Conservation (phyloP, 2,888 invertebrate genomes). For the Onthophagus sagittarius region DNA sequence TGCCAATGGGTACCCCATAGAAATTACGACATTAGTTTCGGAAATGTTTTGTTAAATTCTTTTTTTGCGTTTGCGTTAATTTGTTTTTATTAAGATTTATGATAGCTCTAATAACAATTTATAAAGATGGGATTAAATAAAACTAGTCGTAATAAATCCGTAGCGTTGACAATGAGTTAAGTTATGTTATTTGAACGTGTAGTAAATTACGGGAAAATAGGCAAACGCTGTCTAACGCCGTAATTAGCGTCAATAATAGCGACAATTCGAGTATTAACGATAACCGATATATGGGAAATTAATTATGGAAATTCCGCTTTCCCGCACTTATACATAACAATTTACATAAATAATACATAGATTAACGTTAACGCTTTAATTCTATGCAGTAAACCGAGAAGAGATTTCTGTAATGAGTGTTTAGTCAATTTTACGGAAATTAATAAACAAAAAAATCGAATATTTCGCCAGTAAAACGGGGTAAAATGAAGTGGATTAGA, state of each 20-base stretch:
- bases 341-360: neutral
- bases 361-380: neutral
- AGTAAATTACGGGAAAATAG: neutral
- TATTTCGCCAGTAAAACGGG: neutral
- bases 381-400: neutral
- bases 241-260: neutral
- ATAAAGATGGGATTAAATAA: neutral
- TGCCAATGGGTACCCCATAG: constrained; percentile 26
- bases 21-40: neutral
- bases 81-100: neutral
- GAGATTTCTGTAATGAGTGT: no score
- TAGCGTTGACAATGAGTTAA: neutral
- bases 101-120: neutral
- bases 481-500: constrained; percentile 14
- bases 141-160: neutral
- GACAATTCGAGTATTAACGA: neutral
- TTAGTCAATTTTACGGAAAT: no score
- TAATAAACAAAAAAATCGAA: neutral
- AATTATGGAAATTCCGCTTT: neutral
- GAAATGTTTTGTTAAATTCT: neutral
- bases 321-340: neutral
- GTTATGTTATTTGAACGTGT: neutral
- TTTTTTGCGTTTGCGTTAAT: neutral
- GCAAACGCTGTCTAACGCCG: neutral
- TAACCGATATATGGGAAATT: neutral